Evolutionary conservation across 2,797 vertebrate genomes (phyloP), one percentile per base, ranked within the genome.

Genomic region (Acanthiza pusilla): DNA sequence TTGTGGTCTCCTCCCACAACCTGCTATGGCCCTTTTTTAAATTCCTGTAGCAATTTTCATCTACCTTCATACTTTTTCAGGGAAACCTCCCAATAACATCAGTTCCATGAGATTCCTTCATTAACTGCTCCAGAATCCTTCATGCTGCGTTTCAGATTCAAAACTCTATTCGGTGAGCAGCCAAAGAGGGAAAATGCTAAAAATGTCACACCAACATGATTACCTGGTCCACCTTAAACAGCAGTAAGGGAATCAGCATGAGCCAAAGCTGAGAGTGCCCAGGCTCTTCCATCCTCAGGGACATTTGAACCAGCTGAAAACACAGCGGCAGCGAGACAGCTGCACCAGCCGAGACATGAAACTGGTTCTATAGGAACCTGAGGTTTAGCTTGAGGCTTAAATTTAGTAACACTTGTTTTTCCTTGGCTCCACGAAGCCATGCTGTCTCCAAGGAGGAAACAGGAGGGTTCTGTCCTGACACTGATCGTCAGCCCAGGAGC

Each of bases 401-500:
- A 78, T 94, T 93, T 95, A 92, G 76, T n/a, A 93, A 88, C 67
- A 5, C 61, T 85, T 94, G 84, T 72, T 94, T 93, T 91, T 2
- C 58, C 90, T 54, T 51, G 88, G 91, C 85, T 77, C 53, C 55
- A 2, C 3, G 5, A 78, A 78, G 81, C 71, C 74, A 65, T 3
- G 60, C 84, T 30, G 60, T 85, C 92, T 92, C 84, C 85, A 42
- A 26, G 71, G 65, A 66, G 61, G 63, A 89, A 67, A 62, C 38
- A 20, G 70, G 68, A 70, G 26, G 0, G 63, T 47, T 38, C 70
- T 78, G 66, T 70, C 61, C 90, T 11, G 29, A 77, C 78, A 27
- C 61, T 6, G n/a, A 68, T 57, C 70, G 43, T 5, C 74, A 40
- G 66, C 58, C 12, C 4, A 40, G 57, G 73, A 63, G 80, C 55